Evolutionary conservation across 2,113 vertebrate species (phyloP).

Genomic region (Mustela lutreola): DNA sequence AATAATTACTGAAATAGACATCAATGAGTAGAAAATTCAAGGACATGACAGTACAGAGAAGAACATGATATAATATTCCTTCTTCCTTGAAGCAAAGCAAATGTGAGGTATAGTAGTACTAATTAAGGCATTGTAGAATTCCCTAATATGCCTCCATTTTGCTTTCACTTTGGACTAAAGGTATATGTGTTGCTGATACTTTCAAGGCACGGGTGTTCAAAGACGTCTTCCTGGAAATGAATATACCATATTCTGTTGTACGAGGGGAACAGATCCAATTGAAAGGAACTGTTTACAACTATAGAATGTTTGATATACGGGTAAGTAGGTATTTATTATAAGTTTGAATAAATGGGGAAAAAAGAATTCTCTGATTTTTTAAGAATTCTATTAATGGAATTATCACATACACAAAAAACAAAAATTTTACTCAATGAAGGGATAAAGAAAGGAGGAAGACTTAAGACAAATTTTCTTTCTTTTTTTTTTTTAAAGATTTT

Average conservation of each 20-base stretch:
- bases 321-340: constrained; percentile 77
- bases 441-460: not conserved
- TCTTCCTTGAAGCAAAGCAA: constrained; percentile 48
- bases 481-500: no score
- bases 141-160: constrained; percentile 40
- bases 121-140: constrained; percentile 28
- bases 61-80: not conserved
- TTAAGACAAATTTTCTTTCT: not conserved
- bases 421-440: not conserved
- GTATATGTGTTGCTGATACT: constrained; percentile 92
- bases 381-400: constrained; percentile 1
- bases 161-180: constrained; percentile 82
- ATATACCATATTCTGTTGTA: constrained; percentile 95
- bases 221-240: constrained; percentile 91
- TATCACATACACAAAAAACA: not conserved
- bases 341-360: not conserved
- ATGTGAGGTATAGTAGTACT: not conserved
- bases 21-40: constrained; percentile 48
- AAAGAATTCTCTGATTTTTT: not conserved
- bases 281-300: constrained; percentile 94
- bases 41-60: not conserved
- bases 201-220: constrained; percentile 88
- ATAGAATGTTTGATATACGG: constrained; percentile 65
- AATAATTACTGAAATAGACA: constrained; percentile 19
- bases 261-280: constrained; percentile 95